Base-by-base conservation (phyloP, 35 echinoderm and acorn worm genomes). In the Apostichopus japonicus region DNA sequence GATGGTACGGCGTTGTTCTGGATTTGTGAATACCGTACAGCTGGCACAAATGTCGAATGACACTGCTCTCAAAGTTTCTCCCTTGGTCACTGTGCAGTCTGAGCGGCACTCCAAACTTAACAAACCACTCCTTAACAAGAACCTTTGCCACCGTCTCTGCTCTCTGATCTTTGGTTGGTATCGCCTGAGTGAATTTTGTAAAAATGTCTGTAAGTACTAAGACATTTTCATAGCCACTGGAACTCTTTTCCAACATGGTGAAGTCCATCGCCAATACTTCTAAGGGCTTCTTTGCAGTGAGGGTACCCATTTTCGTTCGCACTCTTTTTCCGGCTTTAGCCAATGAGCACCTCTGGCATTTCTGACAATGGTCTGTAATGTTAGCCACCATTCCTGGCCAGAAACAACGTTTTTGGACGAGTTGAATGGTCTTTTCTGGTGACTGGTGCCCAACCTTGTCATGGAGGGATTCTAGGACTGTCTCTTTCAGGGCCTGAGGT, bases 111-210 rank as follows among this genome's bases (percentile, higher is more conserved):
- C 91, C 91, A 83, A 81, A 92, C 19, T 59, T 10, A 22, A 92
- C 79, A 67, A 92, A 92, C 91, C 91, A 92, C 4, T 92, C 54
- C 44, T 72, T 92, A 9, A 92, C 57, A 8, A 92, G 52, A 4
- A 51, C 17, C 22, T 54, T 27, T 7, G 90, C 90, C 10, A 77
- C 90, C 3, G 91, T 82, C 1, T 9, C 14, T 22, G 91, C 91
- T 65, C 83, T 92, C 55, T 92, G 54, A 54, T 92, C 91, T 25
- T 58, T 92, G 17, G 91, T 80, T 27, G 77, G 91, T 17, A 92
- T 70, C 1, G 91, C 91, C 59, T 92, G 91, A n/a, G 91, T 92
- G 33, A 92, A 90, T 24, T 92, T 92, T 1, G 91, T 92, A 21
- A 9, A 92, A 21, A 92, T 80, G 58, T 92, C 91, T 5, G 91